A percentile compares a stretch with the other conserved stretches of the same genome.
Conservation (phyloP, 2,797 vertebrate genomes). For the Petrocephalus sullivani region DNA sequence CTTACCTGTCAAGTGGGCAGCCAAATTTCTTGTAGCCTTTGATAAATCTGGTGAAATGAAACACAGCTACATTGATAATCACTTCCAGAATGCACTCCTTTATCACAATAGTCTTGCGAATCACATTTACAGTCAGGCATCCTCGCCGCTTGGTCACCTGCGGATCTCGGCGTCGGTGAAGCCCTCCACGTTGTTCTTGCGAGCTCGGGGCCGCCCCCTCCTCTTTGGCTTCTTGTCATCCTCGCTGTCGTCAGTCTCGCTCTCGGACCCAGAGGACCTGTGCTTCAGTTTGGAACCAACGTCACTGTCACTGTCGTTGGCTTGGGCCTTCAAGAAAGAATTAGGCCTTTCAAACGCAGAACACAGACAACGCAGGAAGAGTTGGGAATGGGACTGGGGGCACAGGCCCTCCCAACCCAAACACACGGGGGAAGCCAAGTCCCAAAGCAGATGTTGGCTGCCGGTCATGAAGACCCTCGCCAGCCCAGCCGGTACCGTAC, state of each 20-base stretch:
- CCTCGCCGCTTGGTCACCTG: slow-evolving; percentile 60
- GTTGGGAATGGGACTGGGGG: neutral
- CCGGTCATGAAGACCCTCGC: neutral
- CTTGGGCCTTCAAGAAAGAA: slow-evolving; percentile 67
- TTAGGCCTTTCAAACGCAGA: neutral
- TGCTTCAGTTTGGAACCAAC: slow-evolving; percentile 89
- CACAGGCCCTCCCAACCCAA: neutral
- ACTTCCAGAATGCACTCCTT: neutral
- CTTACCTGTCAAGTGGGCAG: slow-evolving; percentile 86
- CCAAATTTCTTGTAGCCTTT: slow-evolving; percentile 99
- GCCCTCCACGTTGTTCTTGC: slow-evolving; percentile 93
- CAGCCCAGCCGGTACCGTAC: slow-evolving; percentile 48
- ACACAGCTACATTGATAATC: neutral
- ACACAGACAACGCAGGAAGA: neutral
- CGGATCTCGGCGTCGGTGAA: slow-evolving; percentile 95
- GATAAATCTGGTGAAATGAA: slow-evolving; percentile 75
- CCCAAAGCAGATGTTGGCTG: neutral
- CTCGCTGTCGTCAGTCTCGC: slow-evolving; percentile 88
- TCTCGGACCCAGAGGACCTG: slow-evolving; percentile 88
- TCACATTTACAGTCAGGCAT: neutral
- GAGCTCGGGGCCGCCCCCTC: slow-evolving; percentile 83
- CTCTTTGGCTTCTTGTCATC: slow-evolving; percentile 94
- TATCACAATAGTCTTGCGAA: neutral
- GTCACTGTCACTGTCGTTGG: slow-evolving; percentile 95
- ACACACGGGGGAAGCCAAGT: neutral